phyloP scores from a whole-genome alignment of 2,888 invertebrate genomes.

The Acanthosepion lycidas region DNA sequence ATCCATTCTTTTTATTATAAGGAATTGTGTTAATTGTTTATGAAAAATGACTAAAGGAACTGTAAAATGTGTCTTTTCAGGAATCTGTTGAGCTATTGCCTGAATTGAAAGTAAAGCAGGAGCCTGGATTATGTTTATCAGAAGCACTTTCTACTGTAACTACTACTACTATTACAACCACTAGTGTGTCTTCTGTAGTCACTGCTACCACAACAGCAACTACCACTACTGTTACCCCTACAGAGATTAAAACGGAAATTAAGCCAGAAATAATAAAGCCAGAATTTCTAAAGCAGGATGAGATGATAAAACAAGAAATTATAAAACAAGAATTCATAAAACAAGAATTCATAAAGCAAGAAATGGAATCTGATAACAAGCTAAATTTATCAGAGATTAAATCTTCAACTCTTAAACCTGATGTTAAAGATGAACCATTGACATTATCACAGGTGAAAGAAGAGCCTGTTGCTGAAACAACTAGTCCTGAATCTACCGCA shows the following conservation, averaged over 20 bases:
- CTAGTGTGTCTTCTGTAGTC: slow-evolving; percentile 63
- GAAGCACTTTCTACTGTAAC: slow-evolving; percentile 54
- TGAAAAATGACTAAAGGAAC: too few species aligned
- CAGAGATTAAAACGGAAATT: slow-evolving; percentile 53
- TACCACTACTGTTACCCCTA: slow-evolving; percentile 47
- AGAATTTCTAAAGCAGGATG: slow-evolving; percentile 3
- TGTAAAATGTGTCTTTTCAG: not conserved
- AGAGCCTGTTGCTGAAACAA: slow-evolving; percentile 52
- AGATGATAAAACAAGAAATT: not conserved
- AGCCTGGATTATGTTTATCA: slow-evolving; percentile 49
- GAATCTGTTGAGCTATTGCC: slow-evolving; percentile 51
- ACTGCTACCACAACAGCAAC: slow-evolving; percentile 49
- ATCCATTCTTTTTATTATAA: not conserved
- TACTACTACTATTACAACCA: slow-evolving; percentile 71
- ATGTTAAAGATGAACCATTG: slow-evolving; percentile 51
- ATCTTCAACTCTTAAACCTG: slow-evolving; percentile 37
- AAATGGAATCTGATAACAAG: slow-evolving; percentile 43
- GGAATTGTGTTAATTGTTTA: too few species aligned
- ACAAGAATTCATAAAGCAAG: slow-evolving; percentile 55
- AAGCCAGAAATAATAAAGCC: slow-evolving; percentile 54
- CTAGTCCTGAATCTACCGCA: slow-evolving; percentile 56
- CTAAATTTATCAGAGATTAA: slow-evolving; percentile 40
- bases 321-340: slow-evolving; percentile 54
- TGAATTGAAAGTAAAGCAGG: slow-evolving; percentile 44
- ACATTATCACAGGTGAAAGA: slow-evolving; percentile 52